Percentiles rank a stretch among this genome's conserved stretches.
Evolutionary conservation across 2,113 vertebrate species (phyloP).

Genomic region (Heloderma charlesbogerti): DNA sequence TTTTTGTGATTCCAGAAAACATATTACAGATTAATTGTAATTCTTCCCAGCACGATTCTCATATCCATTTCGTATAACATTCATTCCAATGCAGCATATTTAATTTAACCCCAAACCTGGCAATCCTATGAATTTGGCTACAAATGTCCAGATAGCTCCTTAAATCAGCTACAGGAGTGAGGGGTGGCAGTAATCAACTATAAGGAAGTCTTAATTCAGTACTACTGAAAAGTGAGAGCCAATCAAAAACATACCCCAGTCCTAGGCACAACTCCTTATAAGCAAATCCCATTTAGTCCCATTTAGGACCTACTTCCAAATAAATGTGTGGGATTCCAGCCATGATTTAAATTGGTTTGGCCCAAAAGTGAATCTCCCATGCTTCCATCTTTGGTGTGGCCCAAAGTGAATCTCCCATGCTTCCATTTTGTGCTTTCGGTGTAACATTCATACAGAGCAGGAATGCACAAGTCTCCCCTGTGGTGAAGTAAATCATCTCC

Average conservation of each 20-base stretch:
- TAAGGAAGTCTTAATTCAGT: not conserved
- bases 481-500: not conserved
- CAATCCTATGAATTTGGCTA: not conserved
- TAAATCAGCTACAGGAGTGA: not conserved
- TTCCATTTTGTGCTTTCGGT: not conserved
- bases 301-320: too few relatives aligned
- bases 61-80: not conserved
- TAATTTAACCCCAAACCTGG: not conserved
- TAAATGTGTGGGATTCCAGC: too few relatives aligned
- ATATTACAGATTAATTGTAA: constrained; percentile 5
- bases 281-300: too few relatives aligned
- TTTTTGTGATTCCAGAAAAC: constrained; percentile 29
- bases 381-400: not conserved
- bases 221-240: not conserved
- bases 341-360: too few relatives aligned
- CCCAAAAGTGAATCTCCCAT: too few relatives aligned
- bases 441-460: not conserved
- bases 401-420: too few relatives aligned
- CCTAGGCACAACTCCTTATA: not conserved
- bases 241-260: not conserved
- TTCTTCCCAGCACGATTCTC: not conserved
- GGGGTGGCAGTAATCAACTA: not conserved
- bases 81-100: not conserved
- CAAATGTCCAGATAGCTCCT: not conserved
- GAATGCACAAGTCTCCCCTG: not conserved